phyloP scores from a whole-genome alignment of 2,113 vertebrate genomes.

The Ailurus styani region DNA sequence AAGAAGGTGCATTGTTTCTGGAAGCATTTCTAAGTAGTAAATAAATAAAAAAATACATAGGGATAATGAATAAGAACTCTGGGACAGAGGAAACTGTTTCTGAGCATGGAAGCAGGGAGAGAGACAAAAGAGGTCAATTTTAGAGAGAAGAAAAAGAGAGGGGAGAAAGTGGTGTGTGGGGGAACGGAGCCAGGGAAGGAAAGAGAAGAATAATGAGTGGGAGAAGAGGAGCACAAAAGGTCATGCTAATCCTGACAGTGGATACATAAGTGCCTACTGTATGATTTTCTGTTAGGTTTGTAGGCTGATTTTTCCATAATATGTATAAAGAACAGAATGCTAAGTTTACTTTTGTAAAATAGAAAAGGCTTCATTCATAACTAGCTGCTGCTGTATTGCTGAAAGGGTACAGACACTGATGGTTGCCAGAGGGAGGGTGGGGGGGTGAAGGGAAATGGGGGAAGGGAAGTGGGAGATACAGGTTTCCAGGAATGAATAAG shows the following conservation, averaged over 20 bases:
- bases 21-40: neutral
- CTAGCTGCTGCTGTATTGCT: neutral
- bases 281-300: neutral
- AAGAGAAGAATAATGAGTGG: neutral
- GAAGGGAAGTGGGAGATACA: neutral
- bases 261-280: neutral
- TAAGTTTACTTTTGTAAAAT: neutral
- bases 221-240: neutral
- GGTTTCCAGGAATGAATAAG: neutral
- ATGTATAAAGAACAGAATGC: neutral
- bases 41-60: neutral
- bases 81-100: neutral
- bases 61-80: neutral
- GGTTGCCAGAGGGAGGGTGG: neutral
- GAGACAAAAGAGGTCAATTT: neutral
- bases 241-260: neutral
- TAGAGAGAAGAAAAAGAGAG: neutral
- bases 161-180: neutral
- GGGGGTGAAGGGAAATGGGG: neutral
- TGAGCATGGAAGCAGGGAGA: neutral
- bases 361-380: neutral
- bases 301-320: neutral
- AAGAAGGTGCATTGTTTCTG: neutral
- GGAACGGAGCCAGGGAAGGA: neutral
- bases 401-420: neutral